Base-by-base conservation (phyloP, 2,797 vertebrate species). In the Remorina albescens region DNA sequence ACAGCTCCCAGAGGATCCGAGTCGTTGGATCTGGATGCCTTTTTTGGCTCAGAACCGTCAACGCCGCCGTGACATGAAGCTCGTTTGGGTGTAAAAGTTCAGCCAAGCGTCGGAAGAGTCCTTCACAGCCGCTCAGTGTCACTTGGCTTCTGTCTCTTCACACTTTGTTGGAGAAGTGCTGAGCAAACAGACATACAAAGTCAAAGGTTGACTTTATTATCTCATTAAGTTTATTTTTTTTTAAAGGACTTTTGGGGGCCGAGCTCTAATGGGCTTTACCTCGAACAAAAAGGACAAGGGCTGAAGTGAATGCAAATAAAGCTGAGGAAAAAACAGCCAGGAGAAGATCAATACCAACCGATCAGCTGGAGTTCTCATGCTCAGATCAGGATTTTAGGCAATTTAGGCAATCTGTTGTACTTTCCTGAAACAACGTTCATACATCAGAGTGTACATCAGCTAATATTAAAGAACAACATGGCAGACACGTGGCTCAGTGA, bases 141-240 rank as follows among this genome's bases (percentile, higher is more conserved):
- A 80, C 70, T 51, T 9, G 5, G 59, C 78, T 59, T 57, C 56
- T 44, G 25, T 36, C 64, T 67, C 19, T 50, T 74, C 66, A 41
- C 76, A 70, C 83, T 60, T 49, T 64, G 63, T 59, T 69, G 37
- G 46, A 34, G 68, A 81, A 76, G 44, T 74, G 71, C 77, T 72
- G 81, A 78, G 66, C 51, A 36, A 62, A 67, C 57, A 51, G 9
- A 66, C 16, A 8, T 4, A 6, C 42, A 12, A 21, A 63, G 76
- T 37, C 70, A 56, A 30, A 82, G 82, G 56, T 73, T n/a, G 64
- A 65, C 63, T 53, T 67, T 50, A 76, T 56, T 46, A 68, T 73
- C 74, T 77, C 65, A 53, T 77, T 72, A 63, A 67, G 44, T 63
- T 53, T n/a, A 36, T 18, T 51, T 76, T 12, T 18, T 51, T 76